Conservation (phyloP, 2,113 vertebrate species). For the Zosterops hypoxanthus region DNA sequence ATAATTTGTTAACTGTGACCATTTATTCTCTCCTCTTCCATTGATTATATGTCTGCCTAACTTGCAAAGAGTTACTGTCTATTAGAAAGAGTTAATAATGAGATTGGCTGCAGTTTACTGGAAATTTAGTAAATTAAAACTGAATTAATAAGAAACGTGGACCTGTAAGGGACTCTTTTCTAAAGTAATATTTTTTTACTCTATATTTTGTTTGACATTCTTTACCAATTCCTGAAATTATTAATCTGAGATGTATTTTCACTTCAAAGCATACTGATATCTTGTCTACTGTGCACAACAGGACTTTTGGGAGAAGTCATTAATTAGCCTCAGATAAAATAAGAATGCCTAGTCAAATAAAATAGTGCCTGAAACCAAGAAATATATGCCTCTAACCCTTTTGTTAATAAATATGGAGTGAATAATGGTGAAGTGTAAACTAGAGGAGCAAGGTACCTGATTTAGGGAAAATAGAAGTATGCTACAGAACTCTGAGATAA, state of each 20-base stretch:
- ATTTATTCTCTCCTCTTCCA: not conserved
- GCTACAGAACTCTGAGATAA: not conserved
- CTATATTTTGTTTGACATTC: not conserved
- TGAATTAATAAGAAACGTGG: not conserved
- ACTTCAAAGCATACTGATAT: not conserved
- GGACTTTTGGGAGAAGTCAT: not conserved
- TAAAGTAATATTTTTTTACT: not conserved
- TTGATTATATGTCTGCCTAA: not conserved
- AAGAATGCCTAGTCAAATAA: not conserved
- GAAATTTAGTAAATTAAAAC: not conserved
- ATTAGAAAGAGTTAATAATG: not conserved
- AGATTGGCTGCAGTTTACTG: not conserved
- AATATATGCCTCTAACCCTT: not conserved
- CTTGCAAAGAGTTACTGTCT: not conserved
- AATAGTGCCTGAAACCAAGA: not conserved
- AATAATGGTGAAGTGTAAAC: not conserved
- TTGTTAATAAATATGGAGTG: not conserved
- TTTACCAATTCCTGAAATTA: not conserved
- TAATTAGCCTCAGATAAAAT: not conserved
- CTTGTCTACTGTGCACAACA: not conserved
- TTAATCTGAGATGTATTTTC: not conserved
- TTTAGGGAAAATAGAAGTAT: not conserved
- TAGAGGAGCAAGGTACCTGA: not conserved
- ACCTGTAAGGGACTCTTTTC: not conserved
- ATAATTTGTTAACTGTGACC: not conserved